These are phyloP conservation scores for Peromyscus californicus DNA, from an alignment of 2,113 vertebrate species.

Conservation along the genomic window DNA sequence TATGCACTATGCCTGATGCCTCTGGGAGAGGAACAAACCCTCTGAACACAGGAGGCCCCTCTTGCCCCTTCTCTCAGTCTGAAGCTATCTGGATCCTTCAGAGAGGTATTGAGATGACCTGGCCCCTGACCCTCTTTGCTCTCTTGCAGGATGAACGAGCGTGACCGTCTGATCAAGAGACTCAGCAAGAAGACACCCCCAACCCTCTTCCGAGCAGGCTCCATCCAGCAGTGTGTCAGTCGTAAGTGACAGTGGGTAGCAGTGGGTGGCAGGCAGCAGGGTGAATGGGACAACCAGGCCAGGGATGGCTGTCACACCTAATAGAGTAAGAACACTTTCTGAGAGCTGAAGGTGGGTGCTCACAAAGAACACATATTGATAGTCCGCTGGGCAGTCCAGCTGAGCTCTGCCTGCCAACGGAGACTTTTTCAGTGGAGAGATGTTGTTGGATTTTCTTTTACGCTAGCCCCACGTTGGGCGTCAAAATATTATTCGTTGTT, in stretches of 20 bases:
- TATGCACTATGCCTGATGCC: background rate
- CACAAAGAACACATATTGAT: background rate
- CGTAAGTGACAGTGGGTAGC: constrained; percentile 90
- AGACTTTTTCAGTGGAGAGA: background rate
- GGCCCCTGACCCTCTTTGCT: constrained; percentile 71
- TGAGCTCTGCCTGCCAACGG: background rate
- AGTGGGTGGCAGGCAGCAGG: background rate
- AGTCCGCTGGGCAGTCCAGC: background rate
- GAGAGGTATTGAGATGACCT: background rate
- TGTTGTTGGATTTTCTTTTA: too few relatives aligned
- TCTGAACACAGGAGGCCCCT: constrained; percentile 4
- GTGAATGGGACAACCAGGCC: rapidly evolving
- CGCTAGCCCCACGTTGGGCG: too few relatives aligned
- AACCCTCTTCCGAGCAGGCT: constrained; percentile 94
- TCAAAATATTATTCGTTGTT: too few relatives aligned
- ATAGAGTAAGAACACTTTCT: background rate
- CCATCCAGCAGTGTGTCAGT: constrained; percentile 95
- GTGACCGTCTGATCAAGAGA: constrained; percentile 97
- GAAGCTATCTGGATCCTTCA: constrained; percentile 26
- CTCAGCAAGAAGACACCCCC: constrained; percentile 98
- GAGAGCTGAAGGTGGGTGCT: background rate
- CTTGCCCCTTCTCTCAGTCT: background rate
- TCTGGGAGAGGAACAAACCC: background rate
- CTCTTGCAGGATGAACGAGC: constrained; percentile 95
- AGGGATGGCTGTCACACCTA: constrained; percentile 36